Percentiles rank a stretch among this genome's conserved stretches.
Conservation (phyloP, 2,113 vertebrate genomes). For the Silurus meridionalis region DNA sequence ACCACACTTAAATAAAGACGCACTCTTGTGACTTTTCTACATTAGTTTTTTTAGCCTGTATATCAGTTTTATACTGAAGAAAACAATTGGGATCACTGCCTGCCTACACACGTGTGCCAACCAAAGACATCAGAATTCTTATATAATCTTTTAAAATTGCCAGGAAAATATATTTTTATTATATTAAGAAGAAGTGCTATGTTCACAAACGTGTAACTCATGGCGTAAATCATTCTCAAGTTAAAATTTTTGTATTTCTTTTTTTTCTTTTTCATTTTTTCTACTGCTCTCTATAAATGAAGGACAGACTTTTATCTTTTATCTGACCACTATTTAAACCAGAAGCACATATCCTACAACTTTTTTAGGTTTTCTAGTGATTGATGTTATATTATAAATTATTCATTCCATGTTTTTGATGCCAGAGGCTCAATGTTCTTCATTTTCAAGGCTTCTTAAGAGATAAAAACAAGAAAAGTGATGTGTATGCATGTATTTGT, state of each 20-base stretch:
- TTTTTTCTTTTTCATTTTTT: background rate
- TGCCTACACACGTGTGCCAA: background rate
- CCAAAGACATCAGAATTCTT: background rate
- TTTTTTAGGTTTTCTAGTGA: background rate
- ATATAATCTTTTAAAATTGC: background rate
- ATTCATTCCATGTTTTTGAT: background rate
- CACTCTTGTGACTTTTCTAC: background rate
- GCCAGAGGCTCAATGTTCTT: background rate
- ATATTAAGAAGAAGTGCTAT: background rate
- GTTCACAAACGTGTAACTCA: background rate
- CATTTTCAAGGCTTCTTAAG: background rate
- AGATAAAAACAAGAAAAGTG: background rate
- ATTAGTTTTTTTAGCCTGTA: background rate
- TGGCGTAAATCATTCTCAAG: background rate
- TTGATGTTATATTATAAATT: background rate
- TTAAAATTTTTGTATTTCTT: no score
- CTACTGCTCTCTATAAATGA: background rate
- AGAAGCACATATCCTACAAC: background rate
- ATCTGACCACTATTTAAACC: background rate
- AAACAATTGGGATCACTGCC: background rate
- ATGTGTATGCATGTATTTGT: constrained; percentile 26
- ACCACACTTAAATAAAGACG: background rate
- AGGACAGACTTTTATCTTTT: background rate
- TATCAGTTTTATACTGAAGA: background rate
- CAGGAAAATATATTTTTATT: background rate